Evolutionary conservation across 1,140 invertebrate genomes (phyloP), one percentile per base, ranked within the genome.

Genomic region (Conus ventricosus): DNA sequence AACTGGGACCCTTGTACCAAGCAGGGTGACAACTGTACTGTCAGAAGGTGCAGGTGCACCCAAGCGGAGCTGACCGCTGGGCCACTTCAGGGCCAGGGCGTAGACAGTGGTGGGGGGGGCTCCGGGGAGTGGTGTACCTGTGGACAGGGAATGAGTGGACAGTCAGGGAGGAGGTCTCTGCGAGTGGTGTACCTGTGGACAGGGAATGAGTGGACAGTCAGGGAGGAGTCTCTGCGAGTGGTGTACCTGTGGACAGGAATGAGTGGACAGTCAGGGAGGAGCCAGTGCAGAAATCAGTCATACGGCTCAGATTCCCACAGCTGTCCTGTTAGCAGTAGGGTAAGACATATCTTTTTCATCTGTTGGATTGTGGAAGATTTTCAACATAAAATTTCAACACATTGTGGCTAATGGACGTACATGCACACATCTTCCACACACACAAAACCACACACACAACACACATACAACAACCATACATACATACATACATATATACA

Each of bases 31-130:
- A 13, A 87, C 84, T 15, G 93, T 93, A 17, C 54, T 75, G 13
- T 85, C 27, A 60, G 92, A 82, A 27, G 90, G 27, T 7, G 55
- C 78, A 39, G 91, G 91, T 55, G 92, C 92, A 39, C 92, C 92
- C 5, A 94, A 83, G 17, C 25, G 75, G 39, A 94, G 85, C 4
- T 78, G 81, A 23, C 84, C 85, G 67, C 23, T 63, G 1, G 93
- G 93, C 92, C 92, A 92, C 25, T 90, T 84, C 39, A 93, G 90
- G 4, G 90, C 85, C 71, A 94, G 88, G 15, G 90, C 90, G 87
- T 89, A 91, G 4, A 91, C 87, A 20, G 81, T 71, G 54, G 67
- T 88, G 1, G 25, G 53, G 20, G 83, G 51, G 27, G 54, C 87
- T 51, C 67, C 25, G 23, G 51, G 15, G 82, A 57, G n/a, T 82